Percentiles rank a stretch among this genome's conserved stretches.
phyloP scores from a whole-genome alignment of 2,888 invertebrate species.

The Phaedon cochleariae region DNA sequence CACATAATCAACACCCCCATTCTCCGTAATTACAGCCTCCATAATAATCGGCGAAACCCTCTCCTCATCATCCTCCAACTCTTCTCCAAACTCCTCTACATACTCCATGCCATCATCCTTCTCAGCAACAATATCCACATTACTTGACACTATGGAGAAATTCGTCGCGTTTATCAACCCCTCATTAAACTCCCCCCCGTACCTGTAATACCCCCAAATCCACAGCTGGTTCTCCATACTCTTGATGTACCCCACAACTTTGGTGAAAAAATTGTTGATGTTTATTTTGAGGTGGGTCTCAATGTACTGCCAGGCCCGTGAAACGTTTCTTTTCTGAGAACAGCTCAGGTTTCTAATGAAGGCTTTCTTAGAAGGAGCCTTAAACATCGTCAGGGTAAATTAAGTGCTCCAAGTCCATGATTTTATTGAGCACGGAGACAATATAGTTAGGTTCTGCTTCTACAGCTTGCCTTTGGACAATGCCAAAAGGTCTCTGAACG shows the following conservation, averaged over 20 bases:
- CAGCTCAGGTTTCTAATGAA: constrained; percentile 56
- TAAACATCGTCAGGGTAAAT: constrained; percentile 50
- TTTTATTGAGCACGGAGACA: constrained; percentile 53
- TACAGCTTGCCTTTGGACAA: constrained; percentile 52
- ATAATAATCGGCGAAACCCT: constrained; percentile 46
- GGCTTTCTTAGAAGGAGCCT: constrained; percentile 50
- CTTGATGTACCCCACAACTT: constrained; percentile 54
- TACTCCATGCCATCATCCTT: constrained; percentile 28
- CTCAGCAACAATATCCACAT: constrained; percentile 22
- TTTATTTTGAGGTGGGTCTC: constrained; percentile 59
- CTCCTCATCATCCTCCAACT: constrained; percentile 46
- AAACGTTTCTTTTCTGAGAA: constrained; percentile 57
- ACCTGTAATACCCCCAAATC: constrained; percentile 60
- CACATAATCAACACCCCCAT: constrained; percentile 45
- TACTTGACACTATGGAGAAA: constrained; percentile 47
- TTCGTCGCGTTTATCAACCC: constrained; percentile 54
- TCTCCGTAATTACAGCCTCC: constrained; percentile 53
- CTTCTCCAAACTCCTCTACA: constrained; percentile 34
- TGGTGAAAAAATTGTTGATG: constrained; percentile 56
- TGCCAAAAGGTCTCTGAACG: constrained; percentile 57
- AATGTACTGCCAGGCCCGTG: constrained; percentile 58
- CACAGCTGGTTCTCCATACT: constrained; percentile 61
- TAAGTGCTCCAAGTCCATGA: constrained; percentile 54
- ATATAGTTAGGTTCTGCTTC: constrained; percentile 48
- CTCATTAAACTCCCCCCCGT: constrained; percentile 49